Evolutionary conservation across 2,797 vertebrate genomes (phyloP).

Genomic region (Psittacula derbiana): DNA sequence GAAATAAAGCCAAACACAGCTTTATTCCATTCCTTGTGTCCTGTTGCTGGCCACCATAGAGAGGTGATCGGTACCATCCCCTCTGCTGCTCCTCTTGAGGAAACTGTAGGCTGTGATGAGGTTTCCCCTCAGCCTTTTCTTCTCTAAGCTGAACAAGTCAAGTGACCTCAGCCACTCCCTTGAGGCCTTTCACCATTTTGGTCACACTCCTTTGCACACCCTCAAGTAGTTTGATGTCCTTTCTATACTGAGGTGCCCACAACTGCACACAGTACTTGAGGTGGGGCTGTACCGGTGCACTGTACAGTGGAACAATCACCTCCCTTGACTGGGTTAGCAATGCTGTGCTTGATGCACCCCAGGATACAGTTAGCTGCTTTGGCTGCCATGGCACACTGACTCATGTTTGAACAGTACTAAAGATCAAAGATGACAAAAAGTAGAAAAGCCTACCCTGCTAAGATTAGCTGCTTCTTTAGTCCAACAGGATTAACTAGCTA

Average conservation of each 20-base stretch:
- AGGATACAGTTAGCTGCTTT: neutral
- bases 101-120: neutral
- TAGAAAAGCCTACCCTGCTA: neutral
- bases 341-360: neutral
- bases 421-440: neutral
- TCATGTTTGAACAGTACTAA: neutral
- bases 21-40: neutral
- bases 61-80: neutral
- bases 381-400: neutral
- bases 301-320: neutral
- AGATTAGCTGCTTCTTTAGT: neutral
- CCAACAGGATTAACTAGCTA: neutral
- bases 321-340: neutral
- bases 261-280: neutral
- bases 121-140: neutral
- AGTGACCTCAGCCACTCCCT: neutral
- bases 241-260: no score
- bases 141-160: neutral
- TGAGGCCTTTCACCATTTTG: rapidly evolving
- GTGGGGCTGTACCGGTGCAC: neutral
- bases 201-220: neutral
- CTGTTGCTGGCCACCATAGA: neutral
- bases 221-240: neutral
- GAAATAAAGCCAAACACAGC: neutral
- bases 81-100: neutral